Evolutionary conservation across 2,888 invertebrate species (phyloP).

Genomic region (Hypsopygia costalis): DNA sequence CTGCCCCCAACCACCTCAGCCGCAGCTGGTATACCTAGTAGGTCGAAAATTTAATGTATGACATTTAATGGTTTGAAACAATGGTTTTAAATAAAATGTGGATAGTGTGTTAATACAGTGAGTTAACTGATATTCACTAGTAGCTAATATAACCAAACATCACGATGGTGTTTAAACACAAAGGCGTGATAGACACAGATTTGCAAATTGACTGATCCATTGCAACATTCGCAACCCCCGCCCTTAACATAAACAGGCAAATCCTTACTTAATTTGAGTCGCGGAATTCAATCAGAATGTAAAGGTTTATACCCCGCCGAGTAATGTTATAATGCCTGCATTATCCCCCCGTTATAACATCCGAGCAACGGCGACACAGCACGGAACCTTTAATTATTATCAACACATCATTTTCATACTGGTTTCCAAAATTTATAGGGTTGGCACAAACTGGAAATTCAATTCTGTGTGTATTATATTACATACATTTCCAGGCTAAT

Average conservation of each 20-base stretch:
- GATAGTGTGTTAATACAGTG: too few relatives aligned
- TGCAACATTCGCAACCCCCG: slow-evolving; percentile 49
- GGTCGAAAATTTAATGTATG: too few relatives aligned
- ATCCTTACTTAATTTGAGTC: slow-evolving; percentile 80
- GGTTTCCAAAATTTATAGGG: slow-evolving; percentile 57
- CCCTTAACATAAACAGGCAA: slow-evolving; percentile 74
- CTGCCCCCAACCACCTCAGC: too few relatives aligned
- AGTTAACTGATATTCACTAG: too few relatives aligned
- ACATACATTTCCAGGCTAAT: not conserved
- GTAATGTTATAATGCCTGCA: slow-evolving; percentile 77
- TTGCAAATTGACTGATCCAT: slow-evolving; percentile 72
- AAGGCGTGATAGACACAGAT: slow-evolving; percentile 54
- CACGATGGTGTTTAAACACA: slow-evolving; percentile 31
- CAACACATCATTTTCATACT: slow-evolving; percentile 78
- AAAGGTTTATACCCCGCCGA: slow-evolving; percentile 71
- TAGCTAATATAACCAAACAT: not conserved
- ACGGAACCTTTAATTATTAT: slow-evolving; percentile 79
- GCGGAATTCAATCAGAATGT: slow-evolving; percentile 78
- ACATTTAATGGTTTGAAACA: too few relatives aligned
- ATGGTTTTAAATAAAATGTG: too few relatives aligned
- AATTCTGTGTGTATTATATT: not conserved
- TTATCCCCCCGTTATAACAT: slow-evolving; percentile 64
- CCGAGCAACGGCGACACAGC: slow-evolving; percentile 56
- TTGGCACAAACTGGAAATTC: slow-evolving; percentile 28
- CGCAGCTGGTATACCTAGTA: too few relatives aligned